Evolutionary conservation across 2,113 vertebrate genomes (phyloP).

Genomic region (Tenebrosternarchus preto): DNA sequence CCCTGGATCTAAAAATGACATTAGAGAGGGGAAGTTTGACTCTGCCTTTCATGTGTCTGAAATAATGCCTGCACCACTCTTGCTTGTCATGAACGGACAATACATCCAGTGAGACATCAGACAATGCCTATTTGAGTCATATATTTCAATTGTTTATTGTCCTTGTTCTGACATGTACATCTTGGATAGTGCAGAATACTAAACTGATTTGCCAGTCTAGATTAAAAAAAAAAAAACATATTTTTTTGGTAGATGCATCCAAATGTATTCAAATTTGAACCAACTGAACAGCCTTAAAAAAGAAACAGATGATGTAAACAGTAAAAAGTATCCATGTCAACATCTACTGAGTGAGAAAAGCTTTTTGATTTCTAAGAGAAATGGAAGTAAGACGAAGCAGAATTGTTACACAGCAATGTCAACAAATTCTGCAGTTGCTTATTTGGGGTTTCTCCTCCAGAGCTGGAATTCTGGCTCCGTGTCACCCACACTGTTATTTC

Average conservation of each 20-base stretch:
- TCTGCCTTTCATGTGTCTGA: conserved; percentile 53
- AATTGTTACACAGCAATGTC: conserved; percentile 47
- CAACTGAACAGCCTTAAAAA: neutral
- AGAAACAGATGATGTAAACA: neutral
- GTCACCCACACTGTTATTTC: conserved; percentile 75
- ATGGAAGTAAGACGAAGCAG: conserved; percentile 25
- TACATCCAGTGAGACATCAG: conserved; percentile 19
- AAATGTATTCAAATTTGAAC: neutral
- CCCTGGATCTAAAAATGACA: conserved; percentile 60
- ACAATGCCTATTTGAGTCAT: conserved; percentile 31
- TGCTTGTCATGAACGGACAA: conserved; percentile 46
- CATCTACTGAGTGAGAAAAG: neutral
- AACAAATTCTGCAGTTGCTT: conserved; percentile 56
- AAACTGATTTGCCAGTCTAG: conserved; percentile 1
- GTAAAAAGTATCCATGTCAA: neutral
- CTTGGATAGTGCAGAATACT: conserved; percentile 1
- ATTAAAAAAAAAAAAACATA: neutral
- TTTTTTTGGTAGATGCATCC: neutral
- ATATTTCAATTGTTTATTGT: conserved; percentile 37
- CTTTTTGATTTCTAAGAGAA: conserved; percentile 2
- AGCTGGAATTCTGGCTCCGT: conserved; percentile 62
- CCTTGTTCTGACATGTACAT: conserved; percentile 8
- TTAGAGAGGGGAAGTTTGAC: conserved; percentile 52
- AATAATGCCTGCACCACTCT: conserved; percentile 53
- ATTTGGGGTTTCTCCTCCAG: conserved; percentile 54